Percentiles rank a stretch among this genome's conserved stretches.
Conservation (phyloP, 2,113 vertebrate species). For the Hypomesus transpacificus region DNA sequence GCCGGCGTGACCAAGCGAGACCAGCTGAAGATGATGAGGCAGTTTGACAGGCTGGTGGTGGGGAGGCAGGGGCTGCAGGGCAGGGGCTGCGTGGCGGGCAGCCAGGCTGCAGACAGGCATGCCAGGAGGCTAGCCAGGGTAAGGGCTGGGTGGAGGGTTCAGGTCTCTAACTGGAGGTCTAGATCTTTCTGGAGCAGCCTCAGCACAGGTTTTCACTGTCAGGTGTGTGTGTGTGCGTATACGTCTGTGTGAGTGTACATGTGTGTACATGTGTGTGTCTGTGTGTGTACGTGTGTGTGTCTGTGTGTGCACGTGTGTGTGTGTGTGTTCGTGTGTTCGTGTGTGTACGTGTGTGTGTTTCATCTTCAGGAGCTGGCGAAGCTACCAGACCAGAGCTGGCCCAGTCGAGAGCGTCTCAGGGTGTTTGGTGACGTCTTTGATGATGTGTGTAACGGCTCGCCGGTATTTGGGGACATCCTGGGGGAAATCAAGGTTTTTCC, state of each 20-base stretch:
- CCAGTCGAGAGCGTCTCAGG: constrained; percentile 61
- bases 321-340: constrained; percentile 18
- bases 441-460: constrained; percentile 73
- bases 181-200: neutral
- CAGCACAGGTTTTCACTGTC: too few species aligned
- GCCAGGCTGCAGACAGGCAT: constrained; percentile 40
- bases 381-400: constrained; percentile 44
- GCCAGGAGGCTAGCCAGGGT: constrained; percentile 69
- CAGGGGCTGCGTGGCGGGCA: constrained; percentile 33
- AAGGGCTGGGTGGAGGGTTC: constrained; percentile 1
- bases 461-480: constrained; percentile 75
- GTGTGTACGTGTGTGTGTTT: constrained; percentile 41
- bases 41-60: constrained; percentile 54
- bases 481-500: constrained; percentile 80
- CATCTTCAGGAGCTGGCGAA: constrained; percentile 65
- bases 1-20: constrained; percentile 44
- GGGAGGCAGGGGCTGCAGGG: constrained; percentile 46
- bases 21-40: constrained; percentile 50
- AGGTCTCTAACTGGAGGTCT: neutral
- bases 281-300: too few species aligned
- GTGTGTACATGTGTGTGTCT: too few species aligned
- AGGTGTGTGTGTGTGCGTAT: too few species aligned
- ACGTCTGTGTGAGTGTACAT: too few species aligned
- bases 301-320: too few species aligned
- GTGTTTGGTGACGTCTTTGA: constrained; percentile 73